Evolutionary conservation across 2,888 invertebrate genomes (phyloP), one percentile per base, ranked within the genome.

Genomic region (Diploptera punctata): DNA sequence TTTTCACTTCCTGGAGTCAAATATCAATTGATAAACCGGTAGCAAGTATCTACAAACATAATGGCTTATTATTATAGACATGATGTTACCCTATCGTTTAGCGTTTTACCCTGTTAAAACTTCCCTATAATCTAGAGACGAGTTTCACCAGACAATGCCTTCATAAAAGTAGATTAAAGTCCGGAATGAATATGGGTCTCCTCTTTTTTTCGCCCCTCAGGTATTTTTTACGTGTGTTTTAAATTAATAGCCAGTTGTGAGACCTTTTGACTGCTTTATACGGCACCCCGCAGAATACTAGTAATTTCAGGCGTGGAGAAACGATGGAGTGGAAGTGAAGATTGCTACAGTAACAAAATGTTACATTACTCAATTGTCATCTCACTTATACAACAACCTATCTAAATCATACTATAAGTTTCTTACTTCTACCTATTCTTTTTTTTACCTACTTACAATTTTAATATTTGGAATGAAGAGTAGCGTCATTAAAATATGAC

Each of bases 181-280:
- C 3, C 19, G 19, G 24, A 47, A 47, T 18, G 52, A 52, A 52
- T 52, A 52, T 52, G 24, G 49, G 52, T 9, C 38, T 13, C 13
- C 24, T 52, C 24, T 57, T 29, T 29, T 24, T 33, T 33, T 33
- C 10, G 33, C 33, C 10, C 33, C 57, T 52, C 26, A 57, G 57
- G 26, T 57, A 57, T 31, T 16, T 57, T 71, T 54, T 67, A 62
- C 29, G 26, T 54, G 43, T 70, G 38, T 57, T 21, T 71, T 67
- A 67, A 62, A 71, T 67, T 71, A 71, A 68, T 71, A 67, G 71
- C 67, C 44, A 60, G 68, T 67, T 57, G 67, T 18, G 57, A 65
- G 44, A 18, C 43, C 47, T 44, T 60, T 31, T 71, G 71, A 71
- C 67, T 71, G 71, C 43, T 67, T 67, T 71, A 67, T 71, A 18